phyloP scores from a whole-genome alignment of 2,113 vertebrate genomes.

The Tachuris rubrigastra region DNA sequence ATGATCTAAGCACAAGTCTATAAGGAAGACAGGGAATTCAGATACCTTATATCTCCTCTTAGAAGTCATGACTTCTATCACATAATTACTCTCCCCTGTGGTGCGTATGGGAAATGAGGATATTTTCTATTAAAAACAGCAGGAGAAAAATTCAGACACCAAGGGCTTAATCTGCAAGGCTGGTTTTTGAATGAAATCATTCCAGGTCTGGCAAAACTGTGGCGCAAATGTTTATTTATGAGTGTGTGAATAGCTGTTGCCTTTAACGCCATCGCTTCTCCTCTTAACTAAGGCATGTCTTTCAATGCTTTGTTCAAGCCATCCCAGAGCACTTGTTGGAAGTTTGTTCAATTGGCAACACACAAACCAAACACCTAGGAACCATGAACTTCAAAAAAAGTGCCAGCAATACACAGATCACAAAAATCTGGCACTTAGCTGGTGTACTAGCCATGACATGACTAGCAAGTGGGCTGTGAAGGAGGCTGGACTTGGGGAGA shows the following conservation, averaged over 20 bases:
- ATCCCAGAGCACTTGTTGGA: background rate
- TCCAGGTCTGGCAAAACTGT: background rate
- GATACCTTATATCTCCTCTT: background rate
- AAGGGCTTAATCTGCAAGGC: background rate
- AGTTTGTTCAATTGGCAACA: background rate
- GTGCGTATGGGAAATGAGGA: background rate
- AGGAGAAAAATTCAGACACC: background rate
- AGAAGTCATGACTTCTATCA: conserved; percentile 42
- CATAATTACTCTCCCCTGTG: conserved; percentile 29
- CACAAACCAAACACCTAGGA: background rate
- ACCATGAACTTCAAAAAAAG: background rate
- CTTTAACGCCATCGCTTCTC: background rate
- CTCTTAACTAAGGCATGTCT: background rate
- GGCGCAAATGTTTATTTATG: background rate
- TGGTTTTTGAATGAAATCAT: conserved; percentile 10
- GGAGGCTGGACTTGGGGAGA: background rate
- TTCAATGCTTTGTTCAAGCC: background rate
- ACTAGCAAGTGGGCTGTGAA: background rate
- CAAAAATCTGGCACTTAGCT: background rate
- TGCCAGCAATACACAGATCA: background rate
- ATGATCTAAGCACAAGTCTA: background rate
- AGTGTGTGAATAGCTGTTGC: background rate
- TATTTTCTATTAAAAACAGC: conserved; percentile 40
- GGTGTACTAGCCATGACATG: background rate
- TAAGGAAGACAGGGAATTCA: background rate